These are phyloP conservation scores for Hoplostethus atlanticus DNA, from an alignment of 2,797 vertebrate genomes.

Conservation along the genomic window DNA sequence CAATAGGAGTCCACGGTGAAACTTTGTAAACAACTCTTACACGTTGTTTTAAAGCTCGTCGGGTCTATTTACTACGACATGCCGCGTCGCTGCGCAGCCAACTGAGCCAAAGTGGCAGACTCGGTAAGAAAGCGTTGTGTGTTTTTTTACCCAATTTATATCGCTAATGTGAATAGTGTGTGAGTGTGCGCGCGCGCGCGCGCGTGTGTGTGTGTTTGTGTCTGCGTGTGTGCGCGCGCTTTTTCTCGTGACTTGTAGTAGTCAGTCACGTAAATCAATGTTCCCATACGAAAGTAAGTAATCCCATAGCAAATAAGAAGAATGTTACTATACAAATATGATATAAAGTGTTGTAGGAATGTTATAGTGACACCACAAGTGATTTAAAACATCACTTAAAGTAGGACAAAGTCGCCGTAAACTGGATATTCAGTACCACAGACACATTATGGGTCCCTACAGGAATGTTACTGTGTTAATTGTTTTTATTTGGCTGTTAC, in stretches of 20 bases:
- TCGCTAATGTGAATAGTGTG: neutral
- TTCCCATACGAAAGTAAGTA: neutral
- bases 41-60: slow-evolving; percentile 69
- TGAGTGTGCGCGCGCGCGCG: neutral
- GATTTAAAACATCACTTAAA: too few species aligned
- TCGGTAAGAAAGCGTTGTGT: slow-evolving; percentile 45
- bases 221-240: slow-evolving; percentile 7
- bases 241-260: slow-evolving; percentile 50
- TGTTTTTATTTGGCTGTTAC: neutral
- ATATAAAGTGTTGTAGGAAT: too few species aligned
- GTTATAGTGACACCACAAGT: too few species aligned
- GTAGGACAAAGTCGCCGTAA: too few species aligned
- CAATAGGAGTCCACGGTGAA: slow-evolving; percentile 77
- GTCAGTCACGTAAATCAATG: slow-evolving; percentile 18
- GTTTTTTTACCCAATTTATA: neutral
- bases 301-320: too few species aligned
- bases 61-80: slow-evolving; percentile 24
- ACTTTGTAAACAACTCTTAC: slow-evolving; percentile 87
- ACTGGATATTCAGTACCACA: too few species aligned
- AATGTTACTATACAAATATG: too few species aligned
- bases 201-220: neutral
- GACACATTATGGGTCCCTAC: neutral
- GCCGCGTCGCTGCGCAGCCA: slow-evolving; percentile 22
- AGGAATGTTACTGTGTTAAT: neutral
- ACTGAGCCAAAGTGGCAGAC: accelerated